phyloP scores from a whole-genome alignment of 2,113 vertebrate species.

The Perognathus longimembris region DNA sequence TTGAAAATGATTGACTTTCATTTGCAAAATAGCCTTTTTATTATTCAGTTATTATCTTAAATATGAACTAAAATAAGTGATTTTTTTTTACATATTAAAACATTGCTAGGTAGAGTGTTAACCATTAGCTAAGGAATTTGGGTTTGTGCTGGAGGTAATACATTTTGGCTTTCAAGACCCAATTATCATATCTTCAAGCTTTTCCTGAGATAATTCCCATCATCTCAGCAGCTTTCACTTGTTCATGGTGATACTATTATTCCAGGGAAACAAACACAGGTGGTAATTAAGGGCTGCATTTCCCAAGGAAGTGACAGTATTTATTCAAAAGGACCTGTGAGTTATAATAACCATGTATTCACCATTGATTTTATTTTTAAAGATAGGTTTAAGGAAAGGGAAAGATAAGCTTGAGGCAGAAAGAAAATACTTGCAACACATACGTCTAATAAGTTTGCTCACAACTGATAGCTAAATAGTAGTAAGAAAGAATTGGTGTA shows the following conservation, averaged over 20 bases:
- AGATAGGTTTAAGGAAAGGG: neutral
- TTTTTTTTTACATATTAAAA: conserved; percentile 8
- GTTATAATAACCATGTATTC: neutral
- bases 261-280: neutral
- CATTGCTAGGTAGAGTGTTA: neutral
- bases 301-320: neutral
- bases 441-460: neutral
- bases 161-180: neutral
- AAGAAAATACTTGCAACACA: neutral
- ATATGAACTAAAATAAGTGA: neutral
- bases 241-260: neutral
- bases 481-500: neutral
- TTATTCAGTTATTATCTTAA: neutral
- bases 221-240: neutral
- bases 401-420: neutral
- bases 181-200: neutral
- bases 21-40: neutral
- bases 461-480: neutral
- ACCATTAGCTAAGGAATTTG: neutral
- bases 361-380: neutral
- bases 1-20: neutral
- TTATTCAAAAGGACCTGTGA: neutral
- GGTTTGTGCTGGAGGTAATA: neutral
- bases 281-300: neutral
- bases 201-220: neutral